Conservation (phyloP, 2,797 vertebrate genomes). For the Aplochiton taeniatus region DNA sequence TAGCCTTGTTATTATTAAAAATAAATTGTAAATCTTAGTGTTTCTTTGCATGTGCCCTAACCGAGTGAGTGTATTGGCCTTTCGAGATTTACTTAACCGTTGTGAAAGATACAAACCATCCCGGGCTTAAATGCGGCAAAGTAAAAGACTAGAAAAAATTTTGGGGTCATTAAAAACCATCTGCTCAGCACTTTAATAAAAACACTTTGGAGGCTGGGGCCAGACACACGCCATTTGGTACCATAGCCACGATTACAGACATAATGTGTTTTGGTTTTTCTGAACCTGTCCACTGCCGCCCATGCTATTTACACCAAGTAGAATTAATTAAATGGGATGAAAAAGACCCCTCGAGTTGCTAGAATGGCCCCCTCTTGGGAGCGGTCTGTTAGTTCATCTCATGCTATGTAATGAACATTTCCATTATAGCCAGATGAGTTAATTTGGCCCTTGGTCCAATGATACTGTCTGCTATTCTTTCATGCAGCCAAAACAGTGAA, state of each 20-base stretch:
- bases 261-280: slow-evolving; percentile 61
- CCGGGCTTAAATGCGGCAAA: slow-evolving; percentile 25
- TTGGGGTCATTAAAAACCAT: slow-evolving; percentile 73
- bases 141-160: slow-evolving; percentile 59
- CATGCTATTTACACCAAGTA: slow-evolving; percentile 39
- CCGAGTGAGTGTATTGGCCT: neutral
- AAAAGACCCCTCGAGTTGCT: slow-evolving; percentile 30
- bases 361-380: slow-evolving; percentile 28
- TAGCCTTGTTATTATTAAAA: too few relatives aligned
- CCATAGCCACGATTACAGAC: slow-evolving; percentile 59
- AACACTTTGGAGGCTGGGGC: slow-evolving; percentile 60
- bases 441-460: slow-evolving; percentile 8
- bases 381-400: slow-evolving; percentile 21
- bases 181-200: slow-evolving; percentile 74
- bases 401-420: slow-evolving; percentile 31
- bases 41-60: neutral
- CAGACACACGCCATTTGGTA: slow-evolving; percentile 67
- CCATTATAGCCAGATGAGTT: slow-evolving; percentile 17
- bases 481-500: neutral
- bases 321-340: slow-evolving; percentile 58
- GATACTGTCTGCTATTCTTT: neutral
- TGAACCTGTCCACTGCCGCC: slow-evolving; percentile 55
- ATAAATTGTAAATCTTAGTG: slow-evolving; percentile 4
- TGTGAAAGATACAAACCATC: slow-evolving; percentile 34
- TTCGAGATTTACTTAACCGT: neutral